These are phyloP conservation scores for Drosophila formosana DNA, from an alignment of 2,888 invertebrate species.

Conservation along the genomic window DNA sequence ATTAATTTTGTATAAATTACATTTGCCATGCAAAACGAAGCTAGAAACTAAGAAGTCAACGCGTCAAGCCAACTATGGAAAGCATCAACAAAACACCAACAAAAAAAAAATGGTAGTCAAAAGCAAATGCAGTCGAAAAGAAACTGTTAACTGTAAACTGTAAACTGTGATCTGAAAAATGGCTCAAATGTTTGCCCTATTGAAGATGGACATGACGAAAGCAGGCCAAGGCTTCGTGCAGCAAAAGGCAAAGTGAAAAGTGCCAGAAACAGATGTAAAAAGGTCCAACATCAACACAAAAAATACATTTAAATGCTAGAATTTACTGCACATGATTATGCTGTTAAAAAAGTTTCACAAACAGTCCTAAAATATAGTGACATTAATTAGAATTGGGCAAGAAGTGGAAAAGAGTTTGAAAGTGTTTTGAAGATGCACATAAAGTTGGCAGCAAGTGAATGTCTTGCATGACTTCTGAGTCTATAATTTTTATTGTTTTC, in stretches of 20 bases:
- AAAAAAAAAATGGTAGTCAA: conserved; percentile 1
- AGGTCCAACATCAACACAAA: conserved; percentile 32
- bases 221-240: conserved; percentile 46
- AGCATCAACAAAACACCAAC: conserved; percentile 20
- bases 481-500: background rate
- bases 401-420: background rate
- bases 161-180: conserved; percentile 30
- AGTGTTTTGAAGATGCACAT: background rate
- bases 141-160: background rate
- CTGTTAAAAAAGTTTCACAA: conserved; percentile 13
- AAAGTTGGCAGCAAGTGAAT: background rate
- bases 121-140: background rate
- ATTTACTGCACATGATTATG: conserved; percentile 8
- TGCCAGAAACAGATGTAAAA: conserved; percentile 20
- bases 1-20: conserved; percentile 77
- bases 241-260: conserved; percentile 20
- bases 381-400: conserved; percentile 16
- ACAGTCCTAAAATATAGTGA: background rate
- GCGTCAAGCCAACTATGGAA: conserved; percentile 37
- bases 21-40: conserved; percentile 59
- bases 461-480: background rate
- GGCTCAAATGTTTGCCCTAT: conserved; percentile 40
- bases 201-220: conserved; percentile 52
- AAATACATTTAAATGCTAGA: conserved; percentile 13
- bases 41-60: conserved; percentile 41